Base-by-base conservation (phyloP, 2,113 vertebrate genomes). In the Lamprologus tigripictilis region DNA sequence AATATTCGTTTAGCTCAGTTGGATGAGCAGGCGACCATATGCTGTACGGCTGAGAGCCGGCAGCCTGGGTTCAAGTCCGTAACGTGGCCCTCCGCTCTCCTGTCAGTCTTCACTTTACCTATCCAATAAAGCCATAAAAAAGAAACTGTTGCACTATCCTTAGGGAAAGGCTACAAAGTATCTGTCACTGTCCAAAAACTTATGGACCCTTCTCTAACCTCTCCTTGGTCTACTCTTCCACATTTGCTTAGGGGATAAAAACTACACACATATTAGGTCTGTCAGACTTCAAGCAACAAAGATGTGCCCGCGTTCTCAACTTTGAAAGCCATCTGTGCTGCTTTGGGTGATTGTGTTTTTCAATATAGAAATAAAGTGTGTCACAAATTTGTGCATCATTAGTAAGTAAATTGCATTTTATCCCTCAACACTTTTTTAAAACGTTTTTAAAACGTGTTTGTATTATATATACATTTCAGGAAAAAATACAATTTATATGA, bases 281-380 rank as follows among this genome's bases (percentile, higher is more conserved):
- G 63, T 68, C 63, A 68, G 63, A 68, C n/a, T 68, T 14, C 7
- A 40, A 68, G n/a, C 31, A 68, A 68, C 19, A 68, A 68, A 68
- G 35, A 68, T 40, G 63, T 0, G 1, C 63, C 35, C 1, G 3
- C 35, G 1, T 40, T 68, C 63, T 68, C 63, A 40, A 23, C 37
- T 68, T 68, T 68, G 4, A 68, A 71, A 40, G 35, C 63, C n/a
- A 71, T 0, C 63, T 0, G 63, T 42, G 35, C 63, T 71, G 0
- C 35, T 71, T 40, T 71, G 0, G 12, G 7, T 40, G n/a, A 21
- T 42, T 40, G 63, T 40, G 4, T 40, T 71, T 40, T 40, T 42
- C 4, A 9, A 23, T 14, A 40, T 9, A 40, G 11, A 68, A 68
- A 68, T 40, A 40, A 40, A 68, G 19, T 40, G 61, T n/a, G 19